Evolutionary conservation across 2,113 vertebrate genomes (phyloP).

Genomic region (Oreotragus oreotragus): DNA sequence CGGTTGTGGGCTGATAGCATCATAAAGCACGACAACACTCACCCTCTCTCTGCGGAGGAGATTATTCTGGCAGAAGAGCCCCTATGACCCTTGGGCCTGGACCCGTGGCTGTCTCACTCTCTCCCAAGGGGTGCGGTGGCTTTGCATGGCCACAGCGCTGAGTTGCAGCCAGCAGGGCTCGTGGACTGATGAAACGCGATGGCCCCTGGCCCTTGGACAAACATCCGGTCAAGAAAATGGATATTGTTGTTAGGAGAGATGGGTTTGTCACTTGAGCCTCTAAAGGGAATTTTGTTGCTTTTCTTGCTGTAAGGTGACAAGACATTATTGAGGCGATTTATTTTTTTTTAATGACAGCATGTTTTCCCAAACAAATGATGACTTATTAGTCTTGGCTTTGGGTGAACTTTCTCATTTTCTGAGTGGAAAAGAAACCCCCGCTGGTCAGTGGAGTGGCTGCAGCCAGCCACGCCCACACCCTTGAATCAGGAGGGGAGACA

Average conservation of each 20-base stretch:
- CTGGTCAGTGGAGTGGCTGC: neutral
- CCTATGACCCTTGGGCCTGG: fast-evolving
- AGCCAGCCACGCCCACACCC: fast-evolving
- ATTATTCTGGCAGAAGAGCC: neutral
- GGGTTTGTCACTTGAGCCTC: neutral
- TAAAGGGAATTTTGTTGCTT: neutral
- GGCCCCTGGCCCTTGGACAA: neutral
- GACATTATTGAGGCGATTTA: neutral
- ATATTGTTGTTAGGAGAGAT: neutral
- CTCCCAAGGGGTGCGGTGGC: neutral
- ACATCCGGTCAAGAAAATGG: neutral
- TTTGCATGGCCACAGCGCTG: fast-evolving
- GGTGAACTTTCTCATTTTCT: neutral
- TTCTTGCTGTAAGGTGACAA: neutral
- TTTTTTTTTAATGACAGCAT: neutral
- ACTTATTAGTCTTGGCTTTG: neutral
- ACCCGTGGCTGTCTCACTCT: neutral
- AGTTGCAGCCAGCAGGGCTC: neutral
- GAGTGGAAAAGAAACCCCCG: neutral
- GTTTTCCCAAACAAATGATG: neutral
- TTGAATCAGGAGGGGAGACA: neutral
- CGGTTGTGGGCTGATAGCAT: fast-evolving
- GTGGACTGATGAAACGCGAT: too few species aligned
- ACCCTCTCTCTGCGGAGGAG: neutral
- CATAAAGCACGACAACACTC: neutral